phyloP scores from a whole-genome alignment of 2,113 vertebrate genomes.

The Corynorhinus townsendii region DNA sequence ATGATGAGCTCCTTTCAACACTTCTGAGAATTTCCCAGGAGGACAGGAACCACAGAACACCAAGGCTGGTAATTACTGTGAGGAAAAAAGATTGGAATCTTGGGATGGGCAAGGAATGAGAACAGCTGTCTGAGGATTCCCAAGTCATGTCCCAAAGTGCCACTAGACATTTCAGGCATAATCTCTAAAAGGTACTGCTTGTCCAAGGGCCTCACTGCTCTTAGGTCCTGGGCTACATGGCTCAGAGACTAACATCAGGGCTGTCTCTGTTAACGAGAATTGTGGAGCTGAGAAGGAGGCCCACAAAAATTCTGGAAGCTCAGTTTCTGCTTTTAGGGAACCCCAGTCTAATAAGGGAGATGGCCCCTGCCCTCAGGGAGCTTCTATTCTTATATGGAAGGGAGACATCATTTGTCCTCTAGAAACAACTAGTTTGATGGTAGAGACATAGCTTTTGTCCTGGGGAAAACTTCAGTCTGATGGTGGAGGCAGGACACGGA shows the following conservation, averaged over 20 bases:
- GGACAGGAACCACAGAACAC: neutral
- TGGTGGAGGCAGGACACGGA: neutral
- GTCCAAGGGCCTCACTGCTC: neutral
- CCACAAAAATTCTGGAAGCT: neutral
- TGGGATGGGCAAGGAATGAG: neutral
- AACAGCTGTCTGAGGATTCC: neutral
- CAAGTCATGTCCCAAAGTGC: neutral
- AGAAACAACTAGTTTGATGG: neutral
- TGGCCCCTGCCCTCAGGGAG: neutral
- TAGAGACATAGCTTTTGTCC: neutral
- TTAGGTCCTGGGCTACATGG: neutral
- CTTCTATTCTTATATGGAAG: neutral
- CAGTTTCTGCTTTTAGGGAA: neutral
- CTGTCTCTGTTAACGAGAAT: neutral
- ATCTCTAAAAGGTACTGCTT: neutral
- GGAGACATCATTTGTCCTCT: neutral
- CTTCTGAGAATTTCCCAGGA: neutral
- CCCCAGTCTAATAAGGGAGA: neutral
- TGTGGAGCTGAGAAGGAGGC: neutral
- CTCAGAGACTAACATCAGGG: neutral
- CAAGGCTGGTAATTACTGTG: neutral
- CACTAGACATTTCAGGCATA: neutral
- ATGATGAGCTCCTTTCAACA: neutral
- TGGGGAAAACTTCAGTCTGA: neutral
- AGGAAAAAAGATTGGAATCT: neutral